These are phyloP conservation scores for Sminthurinus aureus DNA, from an alignment of 2,888 invertebrate genomes.

Conservation along the genomic window DNA sequence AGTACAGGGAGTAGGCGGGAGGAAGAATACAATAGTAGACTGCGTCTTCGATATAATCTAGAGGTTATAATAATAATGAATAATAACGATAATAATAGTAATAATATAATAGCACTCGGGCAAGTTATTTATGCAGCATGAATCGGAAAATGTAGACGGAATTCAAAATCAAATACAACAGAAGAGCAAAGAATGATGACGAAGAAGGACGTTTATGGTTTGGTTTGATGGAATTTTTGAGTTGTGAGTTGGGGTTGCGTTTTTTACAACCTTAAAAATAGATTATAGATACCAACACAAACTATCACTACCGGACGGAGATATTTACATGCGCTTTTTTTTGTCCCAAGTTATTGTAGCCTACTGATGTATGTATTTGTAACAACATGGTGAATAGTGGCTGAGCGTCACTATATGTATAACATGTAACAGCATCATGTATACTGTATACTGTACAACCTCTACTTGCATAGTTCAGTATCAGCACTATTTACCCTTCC, in stretches of 20 bases:
- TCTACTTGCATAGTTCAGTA: not conserved
- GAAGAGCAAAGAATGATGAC: not conserved
- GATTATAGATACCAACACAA: conserved; percentile 6
- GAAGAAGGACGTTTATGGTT: conserved; percentile 17
- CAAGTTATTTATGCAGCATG: no score
- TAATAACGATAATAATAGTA: no score
- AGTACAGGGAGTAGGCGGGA: no score
- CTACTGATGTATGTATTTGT: not conserved
- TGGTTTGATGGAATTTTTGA: conserved; percentile 15
- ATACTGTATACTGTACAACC: not conserved
- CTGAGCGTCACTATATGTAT: no score
- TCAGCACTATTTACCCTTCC: not conserved
- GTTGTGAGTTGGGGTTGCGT: conserved; percentile 1
- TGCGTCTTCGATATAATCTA: no score
- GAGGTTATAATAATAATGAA: no score
- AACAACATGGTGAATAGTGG: no score
- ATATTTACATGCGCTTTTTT: not conserved
- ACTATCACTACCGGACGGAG: conserved; percentile 23
- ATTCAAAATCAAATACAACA: no score
- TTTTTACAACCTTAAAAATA: conserved; percentile 27
- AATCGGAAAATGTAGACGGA: no score
- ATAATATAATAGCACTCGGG: no score
- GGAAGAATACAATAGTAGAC: no score
- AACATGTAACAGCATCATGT: not conserved
- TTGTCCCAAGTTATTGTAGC: conserved; percentile 6